Evolutionary conservation across 2,888 invertebrate species (phyloP).

Genomic region (Mesochorus sp.): DNA sequence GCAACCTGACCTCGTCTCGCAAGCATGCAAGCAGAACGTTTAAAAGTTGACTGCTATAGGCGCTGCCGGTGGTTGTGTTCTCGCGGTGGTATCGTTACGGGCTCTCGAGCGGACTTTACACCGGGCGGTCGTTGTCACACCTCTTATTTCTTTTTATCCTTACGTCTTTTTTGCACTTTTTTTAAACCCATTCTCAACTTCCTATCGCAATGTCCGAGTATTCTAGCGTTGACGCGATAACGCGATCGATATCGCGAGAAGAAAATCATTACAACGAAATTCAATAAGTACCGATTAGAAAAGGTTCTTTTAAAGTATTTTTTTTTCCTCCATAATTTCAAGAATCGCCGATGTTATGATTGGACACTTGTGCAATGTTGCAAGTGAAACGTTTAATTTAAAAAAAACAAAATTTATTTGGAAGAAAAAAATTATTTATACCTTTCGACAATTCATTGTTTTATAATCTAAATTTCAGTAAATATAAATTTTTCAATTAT

Average conservation of each 20-base stretch:
- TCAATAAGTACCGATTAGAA: background rate
- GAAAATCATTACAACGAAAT: conserved; percentile 1
- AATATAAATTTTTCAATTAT: no score
- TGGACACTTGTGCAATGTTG: no score
- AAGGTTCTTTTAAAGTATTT: no score
- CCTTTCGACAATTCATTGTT: no score
- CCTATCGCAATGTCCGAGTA: conserved; percentile 39
- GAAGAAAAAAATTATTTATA: no score
- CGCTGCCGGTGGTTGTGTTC: conserved; percentile 17
- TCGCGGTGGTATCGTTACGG: conserved; percentile 45
- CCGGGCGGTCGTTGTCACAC: conserved; percentile 36
- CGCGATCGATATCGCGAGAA: conserved; percentile 36
- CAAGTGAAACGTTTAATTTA: no score
- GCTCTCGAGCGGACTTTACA: conserved; percentile 50
- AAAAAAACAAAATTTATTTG: no score
- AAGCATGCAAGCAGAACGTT: conserved; percentile 64
- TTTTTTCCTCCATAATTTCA: no score
- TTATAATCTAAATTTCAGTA: no score
- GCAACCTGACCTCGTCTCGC: conserved; percentile 62
- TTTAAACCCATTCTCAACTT: background rate
- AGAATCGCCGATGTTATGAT: no score
- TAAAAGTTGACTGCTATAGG: conserved; percentile 55
- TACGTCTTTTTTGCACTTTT: background rate
- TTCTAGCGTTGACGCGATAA: conserved; percentile 3
- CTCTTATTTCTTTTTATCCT: conserved; percentile 15